Percentiles rank a stretch among this genome's conserved stretches.
These are phyloP conservation scores for Orthosia incerta DNA, from an alignment of 2,888 invertebrate species.

Conservation along the genomic window DNA sequence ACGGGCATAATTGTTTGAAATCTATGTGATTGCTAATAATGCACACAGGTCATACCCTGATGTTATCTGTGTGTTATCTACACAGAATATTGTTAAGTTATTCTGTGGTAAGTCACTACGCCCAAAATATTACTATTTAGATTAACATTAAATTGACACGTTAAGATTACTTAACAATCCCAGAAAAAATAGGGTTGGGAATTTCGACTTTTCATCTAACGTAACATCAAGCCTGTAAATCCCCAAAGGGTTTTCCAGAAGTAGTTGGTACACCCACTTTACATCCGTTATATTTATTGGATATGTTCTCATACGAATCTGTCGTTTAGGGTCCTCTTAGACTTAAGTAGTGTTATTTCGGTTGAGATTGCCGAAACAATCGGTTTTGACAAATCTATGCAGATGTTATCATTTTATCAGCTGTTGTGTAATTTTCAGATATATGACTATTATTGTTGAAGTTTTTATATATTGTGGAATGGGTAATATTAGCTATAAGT, in stretches of 20 bases:
- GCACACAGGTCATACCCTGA: not conserved
- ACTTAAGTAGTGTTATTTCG: conserved; percentile 14
- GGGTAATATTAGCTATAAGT: conserved; percentile 75
- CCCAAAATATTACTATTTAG: not conserved
- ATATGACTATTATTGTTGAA: conserved; percentile 70
- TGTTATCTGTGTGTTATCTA: not conserved
- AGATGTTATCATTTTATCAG: conserved; percentile 28
- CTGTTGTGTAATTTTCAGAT: conserved; percentile 62
- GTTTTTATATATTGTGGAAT: conserved; percentile 75
- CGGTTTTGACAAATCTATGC: conserved; percentile 10
- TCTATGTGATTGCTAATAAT: not conserved
- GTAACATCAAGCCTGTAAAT: not conserved
- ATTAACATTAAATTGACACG: not conserved
- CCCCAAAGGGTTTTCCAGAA: not conserved
- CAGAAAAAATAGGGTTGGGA: not conserved
- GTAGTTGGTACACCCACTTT: not conserved
- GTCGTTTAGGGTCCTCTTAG: conserved; percentile 5
- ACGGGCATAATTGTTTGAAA: not conserved
- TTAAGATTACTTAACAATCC: not conserved
- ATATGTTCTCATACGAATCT: conserved; percentile 14
- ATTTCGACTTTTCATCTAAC: not conserved
- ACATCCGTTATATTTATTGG: not conserved
- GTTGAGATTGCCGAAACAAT: conserved; percentile 11
- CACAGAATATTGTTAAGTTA: not conserved
- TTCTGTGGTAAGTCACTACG: not conserved